phyloP scores from a whole-genome alignment of 2,888 invertebrate genomes.

The Tenthredo distinguenda region DNA sequence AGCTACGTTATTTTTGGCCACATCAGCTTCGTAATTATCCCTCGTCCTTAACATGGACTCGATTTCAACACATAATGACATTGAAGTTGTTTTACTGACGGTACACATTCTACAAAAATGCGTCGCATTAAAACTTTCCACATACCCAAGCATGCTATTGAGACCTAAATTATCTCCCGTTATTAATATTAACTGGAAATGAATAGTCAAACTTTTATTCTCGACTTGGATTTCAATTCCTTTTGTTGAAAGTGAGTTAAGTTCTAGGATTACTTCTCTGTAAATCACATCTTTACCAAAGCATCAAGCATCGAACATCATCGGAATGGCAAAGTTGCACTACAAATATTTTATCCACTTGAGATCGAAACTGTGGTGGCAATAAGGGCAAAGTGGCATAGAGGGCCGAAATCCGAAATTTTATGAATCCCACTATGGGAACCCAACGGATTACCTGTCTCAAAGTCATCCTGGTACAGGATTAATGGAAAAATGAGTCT shows the following conservation, averaged over 20 bases:
- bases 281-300: background rate
- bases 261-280: background rate
- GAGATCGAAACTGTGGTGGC: no score
- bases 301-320: background rate
- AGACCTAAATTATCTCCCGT: no score
- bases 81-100: slow-evolving; percentile 51
- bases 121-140: slow-evolving; percentile 56
- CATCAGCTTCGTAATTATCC: slow-evolving; percentile 54
- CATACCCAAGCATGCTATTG: slow-evolving; percentile 56
- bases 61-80: slow-evolving; percentile 53
- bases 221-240: background rate
- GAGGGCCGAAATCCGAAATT: no score
- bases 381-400: no score
- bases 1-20: background rate
- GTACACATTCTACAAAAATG: slow-evolving; percentile 62
- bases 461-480: no score
- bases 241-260: slow-evolving; percentile 7
- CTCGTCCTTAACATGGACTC: slow-evolving; percentile 47
- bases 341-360: background rate
- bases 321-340: slow-evolving; percentile 27
- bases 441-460: no score
- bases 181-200: slow-evolving; percentile 54
- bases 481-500: no score
- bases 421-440: no score
- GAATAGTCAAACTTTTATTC: slow-evolving; percentile 35